Conservation (phyloP, 2,888 invertebrate genomes). For the Therioaphis trifolii region DNA sequence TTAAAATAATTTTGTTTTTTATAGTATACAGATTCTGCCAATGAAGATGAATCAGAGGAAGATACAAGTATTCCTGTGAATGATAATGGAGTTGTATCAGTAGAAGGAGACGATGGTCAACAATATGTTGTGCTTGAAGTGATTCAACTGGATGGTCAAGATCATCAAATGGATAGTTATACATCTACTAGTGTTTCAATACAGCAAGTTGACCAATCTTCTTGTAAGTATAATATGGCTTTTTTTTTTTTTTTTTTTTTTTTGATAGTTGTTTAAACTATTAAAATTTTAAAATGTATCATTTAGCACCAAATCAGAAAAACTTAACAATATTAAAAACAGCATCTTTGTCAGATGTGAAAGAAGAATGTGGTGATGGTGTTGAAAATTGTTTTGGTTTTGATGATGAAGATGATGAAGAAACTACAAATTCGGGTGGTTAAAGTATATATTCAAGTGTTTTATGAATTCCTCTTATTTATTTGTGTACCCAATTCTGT, state of each 20-base stretch:
- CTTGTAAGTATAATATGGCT: slow-evolving; percentile 43
- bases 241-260: too few species aligned
- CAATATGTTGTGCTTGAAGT: slow-evolving; percentile 92
- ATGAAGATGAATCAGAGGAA: slow-evolving; percentile 68
- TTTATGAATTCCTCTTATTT: slow-evolving; percentile 35
- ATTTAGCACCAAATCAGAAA: slow-evolving; percentile 45
- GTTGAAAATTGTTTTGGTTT: slow-evolving; percentile 87
- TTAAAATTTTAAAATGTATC: not conserved
- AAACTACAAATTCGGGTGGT: slow-evolving; percentile 60
- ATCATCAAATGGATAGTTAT: slow-evolving; percentile 41
- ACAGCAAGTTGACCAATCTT: slow-evolving; percentile 40
- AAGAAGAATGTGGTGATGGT: slow-evolving; percentile 70
- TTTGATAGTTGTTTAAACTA: too few species aligned
- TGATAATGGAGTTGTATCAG: slow-evolving; percentile 72
- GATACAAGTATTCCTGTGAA: slow-evolving; percentile 68
- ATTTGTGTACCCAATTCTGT: slow-evolving; percentile 20
- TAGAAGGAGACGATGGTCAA: slow-evolving; percentile 80
- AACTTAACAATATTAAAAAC: slow-evolving; percentile 55
- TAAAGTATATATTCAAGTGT: slow-evolving; percentile 18
- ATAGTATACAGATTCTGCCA: slow-evolving; percentile 64
- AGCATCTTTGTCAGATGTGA: slow-evolving; percentile 39
- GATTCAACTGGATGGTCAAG: slow-evolving; percentile 74
- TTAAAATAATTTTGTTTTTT: slow-evolving; percentile 7
- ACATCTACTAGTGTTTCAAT: slow-evolving; percentile 37
- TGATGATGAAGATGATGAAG: slow-evolving; percentile 72